Base-by-base conservation (phyloP, 2,113 vertebrate genomes). In the Polypterus bichir region DNA sequence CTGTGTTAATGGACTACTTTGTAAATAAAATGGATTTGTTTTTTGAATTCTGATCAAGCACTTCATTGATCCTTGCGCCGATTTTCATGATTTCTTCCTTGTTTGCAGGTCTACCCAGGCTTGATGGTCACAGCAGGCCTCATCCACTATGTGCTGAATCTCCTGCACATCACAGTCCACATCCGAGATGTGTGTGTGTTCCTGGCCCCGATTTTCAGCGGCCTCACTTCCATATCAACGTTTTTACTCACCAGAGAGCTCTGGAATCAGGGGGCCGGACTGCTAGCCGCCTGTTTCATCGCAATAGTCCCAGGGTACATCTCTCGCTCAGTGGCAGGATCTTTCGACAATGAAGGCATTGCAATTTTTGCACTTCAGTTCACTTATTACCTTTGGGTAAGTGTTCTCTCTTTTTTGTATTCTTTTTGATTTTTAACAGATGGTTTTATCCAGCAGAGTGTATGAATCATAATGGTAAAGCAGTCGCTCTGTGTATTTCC, bases 301-400 rank as follows among this genome's bases (percentile, higher is more conserved):
- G 96, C 96, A 76, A 97, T 99, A 68, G 96, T 98, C 47, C 96
- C 95, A 27, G 95, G 95, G 61, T 98, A 99, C 69, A 99, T 98
- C 86, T 98, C 96, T 61, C 91, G 94, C 73, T 99, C 96, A 0
- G 96, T 99, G 55, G 96, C 96, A 7, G 95, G 96, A 68, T 99
- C 96, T 3, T 99, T 98, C 70, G 96, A 99, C 86, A 99, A 99
- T 56, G 96, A 99, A 85, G 95, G 96, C 82, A 98, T 99, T 68
- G 96, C 96, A 75, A 99, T 99, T 86, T 99, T 99, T 76, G 95
- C 96, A 71, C 88, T 99, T 78, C 96, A 99, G 76, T 97, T 99
- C 85, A 99, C 96, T 62, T 99, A 99, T 84, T 99, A 97, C 77
- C 90, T 99, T 71, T 99, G 96, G 96, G 96, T 98, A 80, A 91